These are phyloP conservation scores for Calidris pygmaea DNA, from an alignment of 2,113 vertebrate genomes.

Conservation along the genomic window DNA sequence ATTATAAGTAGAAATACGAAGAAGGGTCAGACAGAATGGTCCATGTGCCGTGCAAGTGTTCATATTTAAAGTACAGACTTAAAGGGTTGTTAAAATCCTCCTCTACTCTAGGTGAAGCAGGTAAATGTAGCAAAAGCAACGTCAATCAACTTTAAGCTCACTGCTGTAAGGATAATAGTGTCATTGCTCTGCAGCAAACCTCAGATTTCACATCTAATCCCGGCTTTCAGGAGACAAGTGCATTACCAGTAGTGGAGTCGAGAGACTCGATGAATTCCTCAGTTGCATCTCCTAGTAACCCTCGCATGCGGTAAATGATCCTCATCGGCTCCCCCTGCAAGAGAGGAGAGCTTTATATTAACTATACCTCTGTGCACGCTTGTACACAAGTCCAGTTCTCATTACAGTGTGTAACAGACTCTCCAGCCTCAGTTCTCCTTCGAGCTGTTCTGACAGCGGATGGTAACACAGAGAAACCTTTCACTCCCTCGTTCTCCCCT, in stretches of 20 bases:
- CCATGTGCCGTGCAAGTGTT: not conserved
- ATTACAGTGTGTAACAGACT: not conserved
- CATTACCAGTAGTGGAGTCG: conserved; percentile 93
- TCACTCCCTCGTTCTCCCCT: not conserved
- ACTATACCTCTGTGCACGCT: not conserved
- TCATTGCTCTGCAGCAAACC: conserved; percentile 11
- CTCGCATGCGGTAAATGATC: conserved; percentile 98
- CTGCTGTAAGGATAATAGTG: conserved; percentile 40
- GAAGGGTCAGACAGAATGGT: not conserved
- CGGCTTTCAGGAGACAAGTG: not conserved
- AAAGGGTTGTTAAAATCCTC: not conserved
- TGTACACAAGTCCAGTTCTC: accelerated
- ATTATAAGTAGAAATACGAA: not conserved
- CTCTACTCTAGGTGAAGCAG: conserved; percentile 22
- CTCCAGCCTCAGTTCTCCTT: not conserved
- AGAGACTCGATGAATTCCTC: conserved; percentile 98
- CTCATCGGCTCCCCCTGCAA: conserved; percentile 96
- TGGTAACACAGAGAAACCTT: not conserved
- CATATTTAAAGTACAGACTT: not conserved
- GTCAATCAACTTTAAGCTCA: conserved; percentile 1
- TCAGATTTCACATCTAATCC: not conserved
- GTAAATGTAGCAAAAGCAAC: conserved; percentile 21
- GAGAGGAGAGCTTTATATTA: not conserved
- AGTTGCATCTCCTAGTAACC: conserved; percentile 95
- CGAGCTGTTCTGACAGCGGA: not conserved